Percentiles rank a stretch among this genome's conserved stretches.
These are phyloP conservation scores for Trachymyrmex cornetzi DNA, from an alignment of 1,140 invertebrate genomes.

Conservation along the genomic window DNA sequence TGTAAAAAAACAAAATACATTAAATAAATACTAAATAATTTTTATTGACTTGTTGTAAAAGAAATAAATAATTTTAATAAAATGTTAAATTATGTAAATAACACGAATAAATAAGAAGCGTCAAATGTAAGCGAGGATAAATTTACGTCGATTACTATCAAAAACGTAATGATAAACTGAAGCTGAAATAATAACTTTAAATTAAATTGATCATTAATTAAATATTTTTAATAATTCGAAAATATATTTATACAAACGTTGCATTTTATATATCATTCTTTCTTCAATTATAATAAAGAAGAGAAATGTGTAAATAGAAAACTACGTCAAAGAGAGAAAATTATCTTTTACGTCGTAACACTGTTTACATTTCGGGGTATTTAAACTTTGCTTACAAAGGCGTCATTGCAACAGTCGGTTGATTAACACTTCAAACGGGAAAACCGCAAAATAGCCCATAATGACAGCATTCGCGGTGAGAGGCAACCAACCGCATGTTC, in stretches of 20 bases:
- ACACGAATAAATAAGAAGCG: no score
- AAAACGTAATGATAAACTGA: no score
- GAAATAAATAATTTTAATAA: neutral
- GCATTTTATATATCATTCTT: neutral
- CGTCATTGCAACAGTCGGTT: constrained; percentile 61
- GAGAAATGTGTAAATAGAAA: neutral
- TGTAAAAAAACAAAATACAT: neutral
- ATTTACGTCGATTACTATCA: no score
- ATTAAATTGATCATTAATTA: no score
- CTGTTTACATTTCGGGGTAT: constrained; percentile 73
- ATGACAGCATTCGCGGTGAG: constrained; percentile 69
- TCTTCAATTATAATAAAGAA: neutral
- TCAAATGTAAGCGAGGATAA: no score
- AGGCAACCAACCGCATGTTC: constrained; percentile 65
- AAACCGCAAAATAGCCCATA: constrained; percentile 78
- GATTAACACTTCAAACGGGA: constrained; percentile 78
- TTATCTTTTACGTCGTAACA: constrained; percentile 42
- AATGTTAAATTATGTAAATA: no score
- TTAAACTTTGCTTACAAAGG: constrained; percentile 73
- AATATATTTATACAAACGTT: neutral
- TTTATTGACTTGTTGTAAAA: neutral
- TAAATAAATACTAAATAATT: neutral
- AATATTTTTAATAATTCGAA: neutral
- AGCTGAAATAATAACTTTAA: no score
- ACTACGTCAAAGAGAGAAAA: neutral